phyloP scores from a whole-genome alignment of 2,113 vertebrate species.

The Stegastes partitus region DNA sequence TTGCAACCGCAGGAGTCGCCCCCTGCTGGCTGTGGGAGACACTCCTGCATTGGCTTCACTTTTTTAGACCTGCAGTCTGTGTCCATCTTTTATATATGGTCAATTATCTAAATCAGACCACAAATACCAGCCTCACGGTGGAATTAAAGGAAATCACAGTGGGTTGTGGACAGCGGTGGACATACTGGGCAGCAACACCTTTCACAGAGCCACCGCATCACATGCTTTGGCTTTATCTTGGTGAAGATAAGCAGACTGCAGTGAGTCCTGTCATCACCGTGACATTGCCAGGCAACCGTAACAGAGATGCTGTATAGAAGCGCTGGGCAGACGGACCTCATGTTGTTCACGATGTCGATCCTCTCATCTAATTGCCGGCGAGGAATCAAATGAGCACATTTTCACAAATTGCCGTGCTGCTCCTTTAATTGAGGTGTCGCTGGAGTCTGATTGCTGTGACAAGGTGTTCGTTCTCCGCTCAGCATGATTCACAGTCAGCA shows the following conservation, averaged over 20 bases:
- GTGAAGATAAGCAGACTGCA: slow-evolving; percentile 17
- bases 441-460: not conserved
- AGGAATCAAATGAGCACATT: slow-evolving; percentile 8
- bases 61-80: too few relatives aligned
- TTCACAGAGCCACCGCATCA: not conserved
- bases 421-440: slow-evolving; percentile 6
- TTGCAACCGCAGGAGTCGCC: too few relatives aligned
- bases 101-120: not conserved
- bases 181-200: not conserved
- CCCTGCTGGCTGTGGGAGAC: too few relatives aligned
- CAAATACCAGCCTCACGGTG: not conserved
- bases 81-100: too few relatives aligned
- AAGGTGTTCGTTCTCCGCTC: not conserved
- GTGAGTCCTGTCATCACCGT: slow-evolving; percentile 3
- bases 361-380: slow-evolving; percentile 7
- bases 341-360: slow-evolving; percentile 6
- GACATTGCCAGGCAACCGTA: slow-evolving; percentile 45
- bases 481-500: not conserved
- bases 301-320: slow-evolving; percentile 20
- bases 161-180: not conserved
- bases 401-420: not conserved
- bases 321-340: slow-evolving; percentile 12
- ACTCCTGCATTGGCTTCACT: too few relatives aligned
- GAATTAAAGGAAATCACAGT: not conserved
- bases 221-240: slow-evolving; percentile 18